These are phyloP conservation scores for Ephydatia muelleri DNA, from an alignment of 37 sponge, comb jelly and placozoan genomes.

Conservation along the genomic window DNA sequence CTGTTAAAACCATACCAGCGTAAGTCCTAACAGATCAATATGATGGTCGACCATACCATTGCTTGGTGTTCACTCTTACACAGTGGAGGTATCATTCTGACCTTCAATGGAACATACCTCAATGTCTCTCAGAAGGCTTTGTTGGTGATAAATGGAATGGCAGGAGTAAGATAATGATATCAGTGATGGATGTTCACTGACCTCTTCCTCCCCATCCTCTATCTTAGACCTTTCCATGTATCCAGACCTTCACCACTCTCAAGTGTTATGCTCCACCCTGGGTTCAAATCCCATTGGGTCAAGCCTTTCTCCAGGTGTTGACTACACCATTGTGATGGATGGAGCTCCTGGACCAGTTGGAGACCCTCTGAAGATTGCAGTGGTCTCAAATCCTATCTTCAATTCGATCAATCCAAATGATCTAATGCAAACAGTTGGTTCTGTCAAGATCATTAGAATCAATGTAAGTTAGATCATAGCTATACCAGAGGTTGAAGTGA, in stretches of 20 bases:
- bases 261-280: neutral
- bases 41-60: neutral
- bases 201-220: too few species aligned
- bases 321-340: neutral
- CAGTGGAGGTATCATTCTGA: slow-evolving; percentile 62
- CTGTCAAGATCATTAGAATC: neutral
- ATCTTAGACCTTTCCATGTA: neutral
- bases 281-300: neutral
- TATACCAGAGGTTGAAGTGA: neutral
- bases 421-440: neutral
- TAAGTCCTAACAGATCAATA: slow-evolving; percentile 22
- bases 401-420: neutral
- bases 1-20: slow-evolving; percentile 36
- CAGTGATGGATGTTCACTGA: too few species aligned
- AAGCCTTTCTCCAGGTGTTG: neutral
- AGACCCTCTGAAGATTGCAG: neutral
- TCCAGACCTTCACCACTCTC: neutral
- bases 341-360: neutral
- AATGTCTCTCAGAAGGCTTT: slow-evolving; percentile 41
- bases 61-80: neutral
- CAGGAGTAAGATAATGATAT: neutral
- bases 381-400: neutral
- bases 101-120: slow-evolving; percentile 50
- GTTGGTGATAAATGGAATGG: slow-evolving; percentile 6
- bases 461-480: neutral